Conservation (phyloP, 2,888 invertebrate genomes). For the Adelognathus sp. region DNA sequence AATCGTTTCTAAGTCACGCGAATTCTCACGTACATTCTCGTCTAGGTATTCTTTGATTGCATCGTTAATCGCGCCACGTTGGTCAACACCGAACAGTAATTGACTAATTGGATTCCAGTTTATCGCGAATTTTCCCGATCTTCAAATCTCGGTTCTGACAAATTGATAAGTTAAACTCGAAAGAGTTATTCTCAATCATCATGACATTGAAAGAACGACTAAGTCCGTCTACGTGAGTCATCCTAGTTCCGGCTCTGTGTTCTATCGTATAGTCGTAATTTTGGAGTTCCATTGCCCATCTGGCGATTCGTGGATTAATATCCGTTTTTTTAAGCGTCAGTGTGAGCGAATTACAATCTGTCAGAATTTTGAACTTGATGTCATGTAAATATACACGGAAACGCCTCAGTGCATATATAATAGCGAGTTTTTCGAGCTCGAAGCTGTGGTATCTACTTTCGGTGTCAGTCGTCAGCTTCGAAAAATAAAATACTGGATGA, state of each 20-base stretch:
- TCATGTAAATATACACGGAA: conserved; percentile 66
- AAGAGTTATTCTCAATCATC: conserved; percentile 46
- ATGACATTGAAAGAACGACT: conserved; percentile 43
- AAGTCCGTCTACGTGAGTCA: conserved; percentile 70
- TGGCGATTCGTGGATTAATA: conserved; percentile 67
- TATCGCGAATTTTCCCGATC: conserved; percentile 21
- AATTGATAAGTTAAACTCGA: conserved; percentile 48
- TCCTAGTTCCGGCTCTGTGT: conserved; percentile 61
- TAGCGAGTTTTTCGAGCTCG: conserved; percentile 66
- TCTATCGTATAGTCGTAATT: conserved; percentile 63
- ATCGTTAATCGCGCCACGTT: no score
- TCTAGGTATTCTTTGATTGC: no score
- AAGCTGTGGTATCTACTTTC: conserved; percentile 71
- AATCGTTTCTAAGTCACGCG: no score
- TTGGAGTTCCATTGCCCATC: conserved; percentile 68
- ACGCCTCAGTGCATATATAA: conserved; percentile 57
- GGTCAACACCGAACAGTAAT: no score
- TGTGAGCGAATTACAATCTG: conserved; percentile 68
- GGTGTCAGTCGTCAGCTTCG: conserved; percentile 64
- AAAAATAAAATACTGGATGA: conserved; percentile 70
- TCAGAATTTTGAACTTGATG: conserved; percentile 65
- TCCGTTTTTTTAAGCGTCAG: conserved; percentile 67
- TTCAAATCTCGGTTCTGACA: conserved; percentile 34
- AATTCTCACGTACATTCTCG: no score
- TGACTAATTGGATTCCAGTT: no score